Conservation (phyloP, 2,888 invertebrate species). For the Rhagium mordax region DNA sequence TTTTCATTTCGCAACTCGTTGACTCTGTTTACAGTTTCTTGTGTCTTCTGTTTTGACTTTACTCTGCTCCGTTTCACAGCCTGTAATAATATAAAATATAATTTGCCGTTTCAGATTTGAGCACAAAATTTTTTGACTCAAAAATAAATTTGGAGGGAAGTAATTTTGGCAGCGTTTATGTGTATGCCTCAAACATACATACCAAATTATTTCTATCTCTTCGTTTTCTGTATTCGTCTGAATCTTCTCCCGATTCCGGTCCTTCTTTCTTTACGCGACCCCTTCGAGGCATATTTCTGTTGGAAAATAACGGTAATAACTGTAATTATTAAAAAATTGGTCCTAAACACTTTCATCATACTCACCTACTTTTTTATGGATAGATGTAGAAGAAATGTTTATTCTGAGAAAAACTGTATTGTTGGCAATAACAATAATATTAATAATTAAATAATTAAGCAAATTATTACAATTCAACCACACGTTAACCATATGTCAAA, state of each 20-base stretch:
- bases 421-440: too few species aligned
- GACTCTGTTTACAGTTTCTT: conserved; percentile 83
- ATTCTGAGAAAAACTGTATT: too few species aligned
- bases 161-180: too few species aligned
- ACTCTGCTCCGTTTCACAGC: conserved; percentile 88
- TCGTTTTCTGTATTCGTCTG: conserved; percentile 80
- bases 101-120: not conserved
- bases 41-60: conserved; percentile 84
- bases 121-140: too few species aligned
- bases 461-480: too few species aligned
- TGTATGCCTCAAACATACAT: too few species aligned
- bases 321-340: not conserved
- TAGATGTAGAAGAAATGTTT: too few species aligned
- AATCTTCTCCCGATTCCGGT: conserved; percentile 78
- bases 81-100: conserved; percentile 69
- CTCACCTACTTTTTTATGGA: not conserved
- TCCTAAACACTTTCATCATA: not conserved
- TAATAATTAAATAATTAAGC: not conserved
- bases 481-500: not conserved
- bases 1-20: conserved; percentile 85
- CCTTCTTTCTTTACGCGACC: conserved; percentile 66
- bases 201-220: conserved; percentile 87
- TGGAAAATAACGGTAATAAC: not conserved
- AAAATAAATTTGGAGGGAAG: too few species aligned
- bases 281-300: conserved; percentile 60